Percentiles rank a stretch among this genome's conserved stretches.
phyloP scores from a whole-genome alignment of 1,140 invertebrate species.

The Drosophila yakuba region DNA sequence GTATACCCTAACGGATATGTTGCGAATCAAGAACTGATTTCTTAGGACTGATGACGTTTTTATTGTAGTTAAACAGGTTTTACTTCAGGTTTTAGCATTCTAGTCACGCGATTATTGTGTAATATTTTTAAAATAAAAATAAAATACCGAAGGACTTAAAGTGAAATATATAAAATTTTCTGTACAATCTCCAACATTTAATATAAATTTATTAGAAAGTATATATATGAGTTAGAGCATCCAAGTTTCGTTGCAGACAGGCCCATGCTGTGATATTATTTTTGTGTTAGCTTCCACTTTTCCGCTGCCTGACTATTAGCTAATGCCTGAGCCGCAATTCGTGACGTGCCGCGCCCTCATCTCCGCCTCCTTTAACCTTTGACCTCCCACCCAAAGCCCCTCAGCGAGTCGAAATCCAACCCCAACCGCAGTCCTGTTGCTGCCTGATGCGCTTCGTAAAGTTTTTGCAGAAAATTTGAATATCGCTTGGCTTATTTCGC shows the following conservation, averaged over 20 bases:
- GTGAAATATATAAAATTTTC: neutral
- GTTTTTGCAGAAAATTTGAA: slow-evolving; percentile 80
- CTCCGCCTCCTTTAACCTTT: neutral
- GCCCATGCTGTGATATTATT: slow-evolving; percentile 3
- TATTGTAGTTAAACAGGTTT: no score
- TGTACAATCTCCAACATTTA: no score
- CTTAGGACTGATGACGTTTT: no score
- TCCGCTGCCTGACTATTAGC: slow-evolving; percentile 53
- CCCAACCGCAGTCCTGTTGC: slow-evolving; percentile 39
- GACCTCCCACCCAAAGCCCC: slow-evolving; percentile 5
- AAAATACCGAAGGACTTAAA: no score
- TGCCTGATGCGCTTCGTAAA: slow-evolving; percentile 78
- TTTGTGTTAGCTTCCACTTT: slow-evolving; percentile 43
- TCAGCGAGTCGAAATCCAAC: neutral
- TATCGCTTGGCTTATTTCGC: slow-evolving; percentile 52
- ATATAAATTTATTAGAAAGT: no score
- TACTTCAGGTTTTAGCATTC: no score
- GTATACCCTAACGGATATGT: slow-evolving; percentile 33
- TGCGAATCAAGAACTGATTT: neutral
- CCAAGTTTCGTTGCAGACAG: neutral
- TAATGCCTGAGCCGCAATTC: slow-evolving; percentile 46
- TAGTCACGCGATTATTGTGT: no score
- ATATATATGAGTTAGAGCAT: neutral
- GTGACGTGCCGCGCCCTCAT: slow-evolving; percentile 34
- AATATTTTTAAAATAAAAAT: no score